These are phyloP conservation scores for Zhengitettix transpicula DNA, from an alignment of 2,888 invertebrate genomes.

Conservation along the genomic window DNA sequence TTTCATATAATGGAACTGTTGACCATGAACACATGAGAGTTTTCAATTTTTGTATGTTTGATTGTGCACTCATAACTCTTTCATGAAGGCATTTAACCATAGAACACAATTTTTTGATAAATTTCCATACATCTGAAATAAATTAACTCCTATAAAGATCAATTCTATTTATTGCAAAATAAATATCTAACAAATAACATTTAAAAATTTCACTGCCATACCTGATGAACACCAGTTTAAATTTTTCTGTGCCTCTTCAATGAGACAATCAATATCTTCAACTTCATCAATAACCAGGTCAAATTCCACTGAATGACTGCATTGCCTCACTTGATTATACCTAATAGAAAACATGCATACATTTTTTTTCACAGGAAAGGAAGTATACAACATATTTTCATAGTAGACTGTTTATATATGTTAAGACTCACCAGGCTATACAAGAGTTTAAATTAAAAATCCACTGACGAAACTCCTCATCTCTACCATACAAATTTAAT, in stretches of 20 bases:
- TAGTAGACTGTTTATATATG: slow-evolving; percentile 12
- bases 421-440: slow-evolving; percentile 1
- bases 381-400: too few relatives aligned
- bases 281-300: slow-evolving; percentile 62
- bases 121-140: neutral
- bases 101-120: neutral
- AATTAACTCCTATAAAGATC: neutral
- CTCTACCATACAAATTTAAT: slow-evolving; percentile 42
- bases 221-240: slow-evolving; percentile 71
- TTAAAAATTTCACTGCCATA: slow-evolving; percentile 24
- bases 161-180: too few relatives aligned
- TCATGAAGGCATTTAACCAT: slow-evolving; percentile 40
- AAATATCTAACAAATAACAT: too few relatives aligned
- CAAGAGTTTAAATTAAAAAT: slow-evolving; percentile 15
- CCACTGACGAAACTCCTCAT: slow-evolving; percentile 45
- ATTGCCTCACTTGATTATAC: slow-evolving; percentile 65
- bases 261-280: slow-evolving; percentile 47
- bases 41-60: slow-evolving; percentile 41
- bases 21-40: slow-evolving; percentile 52
- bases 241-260: slow-evolving; percentile 48
- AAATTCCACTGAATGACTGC: slow-evolving; percentile 61
- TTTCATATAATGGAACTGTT: slow-evolving; percentile 51
- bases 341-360: slow-evolving; percentile 20
- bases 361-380: too few relatives aligned
- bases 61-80: slow-evolving; percentile 47